A percentile compares a stretch with the other conserved stretches of the same genome.
Conservation (phyloP, 2,113 vertebrate species). For the Choloepus hoffmanni region DNA sequence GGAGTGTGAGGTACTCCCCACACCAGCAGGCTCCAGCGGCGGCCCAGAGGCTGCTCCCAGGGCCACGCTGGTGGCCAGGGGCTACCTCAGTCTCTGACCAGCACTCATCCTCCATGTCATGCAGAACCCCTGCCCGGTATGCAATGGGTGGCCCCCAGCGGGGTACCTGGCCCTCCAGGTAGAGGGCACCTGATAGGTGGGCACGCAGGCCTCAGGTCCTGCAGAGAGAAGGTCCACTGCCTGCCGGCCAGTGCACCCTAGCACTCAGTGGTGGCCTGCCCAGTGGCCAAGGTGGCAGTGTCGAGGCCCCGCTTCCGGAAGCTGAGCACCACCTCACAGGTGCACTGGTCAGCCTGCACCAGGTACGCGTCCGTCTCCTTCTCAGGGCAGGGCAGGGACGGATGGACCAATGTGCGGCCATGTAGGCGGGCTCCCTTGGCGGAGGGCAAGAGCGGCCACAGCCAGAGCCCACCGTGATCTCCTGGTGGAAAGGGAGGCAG, state of each 20-base stretch:
- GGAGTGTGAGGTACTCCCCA: slow-evolving; percentile 81
- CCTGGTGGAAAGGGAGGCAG: slow-evolving; percentile 91
- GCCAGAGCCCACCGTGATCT: slow-evolving; percentile 89
- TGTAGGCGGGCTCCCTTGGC: slow-evolving; percentile 88
- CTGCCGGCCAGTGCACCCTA: slow-evolving; percentile 86
- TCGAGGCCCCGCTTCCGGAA: slow-evolving; percentile 87
- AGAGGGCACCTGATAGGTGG: slow-evolving; percentile 85
- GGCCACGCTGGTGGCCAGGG: neutral
- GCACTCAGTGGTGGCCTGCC: slow-evolving; percentile 88
- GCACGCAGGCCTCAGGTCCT: slow-evolving; percentile 83
- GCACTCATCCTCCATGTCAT: slow-evolving; percentile 79
- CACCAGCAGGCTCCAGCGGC: slow-evolving; percentile 65
- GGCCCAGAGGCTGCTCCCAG: slow-evolving; percentile 70
- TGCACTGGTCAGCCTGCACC: slow-evolving; percentile 80
- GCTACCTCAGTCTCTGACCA: slow-evolving; percentile 81
- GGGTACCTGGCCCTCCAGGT: slow-evolving; percentile 85
- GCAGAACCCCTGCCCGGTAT: neutral
- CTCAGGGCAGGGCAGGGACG: slow-evolving; percentile 85
- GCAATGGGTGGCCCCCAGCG: slow-evolving; percentile 81
- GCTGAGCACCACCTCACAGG: slow-evolving; percentile 83
- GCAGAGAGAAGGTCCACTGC: slow-evolving; percentile 89
- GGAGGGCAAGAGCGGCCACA: slow-evolving; percentile 89
- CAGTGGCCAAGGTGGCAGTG: slow-evolving; percentile 85
- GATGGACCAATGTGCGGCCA: slow-evolving; percentile 89
- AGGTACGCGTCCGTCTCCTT: slow-evolving; percentile 82